These are phyloP conservation scores for Isoperla grammatica DNA, from an alignment of 2,888 invertebrate genomes.

Conservation along the genomic window DNA sequence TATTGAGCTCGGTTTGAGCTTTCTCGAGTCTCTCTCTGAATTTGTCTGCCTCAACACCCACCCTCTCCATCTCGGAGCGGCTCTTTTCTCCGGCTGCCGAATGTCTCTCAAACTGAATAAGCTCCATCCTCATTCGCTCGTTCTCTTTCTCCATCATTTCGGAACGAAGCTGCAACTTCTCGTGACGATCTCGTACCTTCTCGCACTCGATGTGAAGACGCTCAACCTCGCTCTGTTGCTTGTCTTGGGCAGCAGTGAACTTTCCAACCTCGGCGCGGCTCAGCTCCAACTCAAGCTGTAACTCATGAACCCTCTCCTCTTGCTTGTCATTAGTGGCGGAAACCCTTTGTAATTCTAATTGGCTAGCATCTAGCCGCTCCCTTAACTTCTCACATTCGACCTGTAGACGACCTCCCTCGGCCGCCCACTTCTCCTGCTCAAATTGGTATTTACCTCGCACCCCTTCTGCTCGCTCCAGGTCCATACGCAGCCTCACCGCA, in stretches of 20 bases:
- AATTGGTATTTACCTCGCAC: conserved; percentile 75
- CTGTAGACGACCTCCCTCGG: conserved; percentile 50
- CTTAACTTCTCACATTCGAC: conserved; percentile 62
- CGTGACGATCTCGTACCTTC: conserved; percentile 79
- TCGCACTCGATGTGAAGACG: conserved; percentile 83
- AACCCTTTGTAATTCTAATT: conserved; percentile 65
- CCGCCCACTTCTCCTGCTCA: conserved; percentile 61
- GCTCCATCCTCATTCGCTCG: conserved; percentile 66
- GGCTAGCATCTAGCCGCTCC: conserved; percentile 68
- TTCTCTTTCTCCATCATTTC: conserved; percentile 68
- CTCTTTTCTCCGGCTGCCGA: conserved; percentile 29
- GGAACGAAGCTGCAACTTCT: conserved; percentile 68
- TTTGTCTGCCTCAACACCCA: conserved; percentile 71
- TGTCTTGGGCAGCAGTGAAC: conserved; percentile 67
- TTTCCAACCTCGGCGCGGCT: conserved; percentile 74
- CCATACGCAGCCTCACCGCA: conserved; percentile 58
- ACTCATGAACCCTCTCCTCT: conserved; percentile 69
- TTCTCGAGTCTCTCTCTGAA: conserved; percentile 81
- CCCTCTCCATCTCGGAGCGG: conserved; percentile 43
- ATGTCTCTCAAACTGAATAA: conserved; percentile 45
- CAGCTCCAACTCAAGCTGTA: conserved; percentile 72
- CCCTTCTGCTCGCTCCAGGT: conserved; percentile 68
- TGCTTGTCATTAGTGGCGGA: conserved; percentile 60
- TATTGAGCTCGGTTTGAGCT: conserved; percentile 44
- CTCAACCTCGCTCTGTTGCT: conserved; percentile 73